Evolutionary conservation across 2,888 invertebrate genomes (phyloP).

Genomic region (Brachyptera risi): DNA sequence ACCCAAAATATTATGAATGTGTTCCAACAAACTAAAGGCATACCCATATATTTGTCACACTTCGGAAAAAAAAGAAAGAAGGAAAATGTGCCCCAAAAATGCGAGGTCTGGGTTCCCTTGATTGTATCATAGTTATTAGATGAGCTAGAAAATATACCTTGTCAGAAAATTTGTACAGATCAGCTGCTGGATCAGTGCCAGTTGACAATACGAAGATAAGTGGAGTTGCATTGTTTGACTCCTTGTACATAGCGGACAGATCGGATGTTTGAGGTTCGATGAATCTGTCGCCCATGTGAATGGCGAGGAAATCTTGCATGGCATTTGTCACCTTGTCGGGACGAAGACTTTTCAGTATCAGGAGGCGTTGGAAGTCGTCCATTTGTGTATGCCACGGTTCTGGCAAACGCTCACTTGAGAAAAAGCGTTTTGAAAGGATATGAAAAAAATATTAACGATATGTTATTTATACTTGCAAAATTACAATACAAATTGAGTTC

Average conservation of each 20-base stretch:
- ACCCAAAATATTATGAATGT: too few relatives aligned
- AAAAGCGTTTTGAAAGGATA: too few relatives aligned
- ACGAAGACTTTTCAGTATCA: conserved; percentile 73
- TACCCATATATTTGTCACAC: too few relatives aligned
- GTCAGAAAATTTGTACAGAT: conserved; percentile 79
- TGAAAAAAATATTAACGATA: too few relatives aligned
- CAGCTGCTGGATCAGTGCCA: conserved; percentile 83
- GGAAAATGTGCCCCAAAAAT: too few relatives aligned
- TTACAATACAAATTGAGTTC: too few relatives aligned
- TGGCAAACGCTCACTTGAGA: conserved; percentile 63
- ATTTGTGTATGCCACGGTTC: conserved; percentile 59
- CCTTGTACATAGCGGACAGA: conserved; percentile 72
- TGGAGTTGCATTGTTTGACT: conserved; percentile 73
- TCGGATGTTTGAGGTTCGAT: conserved; percentile 84
- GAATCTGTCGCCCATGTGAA: conserved; percentile 69
- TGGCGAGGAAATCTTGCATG: conserved; percentile 69
- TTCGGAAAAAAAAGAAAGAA: too few relatives aligned
- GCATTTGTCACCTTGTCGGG: conserved; percentile 80
- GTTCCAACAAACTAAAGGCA: too few relatives aligned
- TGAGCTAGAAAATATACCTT: conserved; percentile 42
- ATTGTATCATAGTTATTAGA: background rate
- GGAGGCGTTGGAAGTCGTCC: conserved; percentile 69
- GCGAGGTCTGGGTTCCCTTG: too few relatives aligned
- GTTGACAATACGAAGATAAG: conserved; percentile 86
- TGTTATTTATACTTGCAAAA: too few relatives aligned